phyloP scores from a whole-genome alignment of 2,888 invertebrate species.

The Zelleria hepariella region DNA sequence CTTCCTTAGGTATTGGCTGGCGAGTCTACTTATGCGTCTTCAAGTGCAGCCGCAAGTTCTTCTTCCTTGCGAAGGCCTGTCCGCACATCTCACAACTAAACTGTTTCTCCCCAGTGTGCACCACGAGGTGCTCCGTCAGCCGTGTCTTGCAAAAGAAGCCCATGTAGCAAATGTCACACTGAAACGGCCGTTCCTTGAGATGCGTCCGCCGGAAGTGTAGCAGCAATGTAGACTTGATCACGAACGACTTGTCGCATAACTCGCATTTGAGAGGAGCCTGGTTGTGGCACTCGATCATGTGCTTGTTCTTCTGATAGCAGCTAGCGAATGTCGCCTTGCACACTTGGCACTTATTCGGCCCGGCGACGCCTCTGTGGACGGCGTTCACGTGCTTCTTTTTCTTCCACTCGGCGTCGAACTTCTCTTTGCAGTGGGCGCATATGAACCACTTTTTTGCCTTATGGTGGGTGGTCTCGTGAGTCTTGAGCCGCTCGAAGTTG shows the following conservation, averaged over 20 bases:
- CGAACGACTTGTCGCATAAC: slow-evolving; percentile 58
- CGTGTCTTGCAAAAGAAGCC: slow-evolving; percentile 60
- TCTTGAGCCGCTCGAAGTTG: slow-evolving; percentile 46
- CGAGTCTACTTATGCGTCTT: slow-evolving; percentile 24
- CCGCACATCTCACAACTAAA: slow-evolving; percentile 75
- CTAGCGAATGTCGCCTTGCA: slow-evolving; percentile 61
- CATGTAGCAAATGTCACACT: slow-evolving; percentile 60
- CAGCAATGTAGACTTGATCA: slow-evolving; percentile 49
- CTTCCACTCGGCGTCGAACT: slow-evolving; percentile 52
- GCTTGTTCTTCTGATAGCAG: slow-evolving; percentile 58
- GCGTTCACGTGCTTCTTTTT: slow-evolving; percentile 57
- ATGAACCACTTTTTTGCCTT: slow-evolving; percentile 48
- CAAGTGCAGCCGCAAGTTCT: slow-evolving; percentile 55
- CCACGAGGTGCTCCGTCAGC: slow-evolving; percentile 60
- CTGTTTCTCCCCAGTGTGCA: slow-evolving; percentile 64
- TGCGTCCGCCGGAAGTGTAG: slow-evolving; percentile 58
- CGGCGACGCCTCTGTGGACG: slow-evolving; percentile 57
- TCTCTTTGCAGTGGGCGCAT: slow-evolving; percentile 48
- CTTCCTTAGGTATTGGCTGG: not conserved
- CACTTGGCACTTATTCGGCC: slow-evolving; percentile 58
- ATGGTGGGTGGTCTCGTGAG: slow-evolving; percentile 53
- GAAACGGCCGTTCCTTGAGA: slow-evolving; percentile 54
- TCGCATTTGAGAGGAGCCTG: slow-evolving; percentile 57
- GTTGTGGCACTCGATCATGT: slow-evolving; percentile 60
- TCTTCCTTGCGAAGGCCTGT: slow-evolving; percentile 65